These are phyloP conservation scores for Sinella curviseta DNA, from an alignment of 1,140 invertebrate species.

Conservation along the genomic window DNA sequence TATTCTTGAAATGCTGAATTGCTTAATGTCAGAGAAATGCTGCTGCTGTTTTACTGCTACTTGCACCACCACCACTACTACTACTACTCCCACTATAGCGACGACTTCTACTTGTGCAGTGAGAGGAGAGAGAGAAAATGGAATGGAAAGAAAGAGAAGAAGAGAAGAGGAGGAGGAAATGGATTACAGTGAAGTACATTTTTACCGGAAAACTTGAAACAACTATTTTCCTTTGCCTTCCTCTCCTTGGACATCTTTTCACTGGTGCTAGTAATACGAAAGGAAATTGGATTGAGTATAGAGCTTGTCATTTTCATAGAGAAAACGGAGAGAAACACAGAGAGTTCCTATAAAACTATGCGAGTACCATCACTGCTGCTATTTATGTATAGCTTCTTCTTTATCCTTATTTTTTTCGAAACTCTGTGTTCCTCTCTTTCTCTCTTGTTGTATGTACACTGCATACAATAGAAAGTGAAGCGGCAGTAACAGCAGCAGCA, in stretches of 20 bases:
- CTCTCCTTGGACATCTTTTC: conserved; percentile 18
- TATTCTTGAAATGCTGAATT: conserved; percentile 24
- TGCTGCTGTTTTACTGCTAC: neutral
- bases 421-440: neutral
- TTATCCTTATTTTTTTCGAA: no score
- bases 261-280: neutral
- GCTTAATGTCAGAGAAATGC: conserved; percentile 3
- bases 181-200: conserved; percentile 19
- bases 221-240: conserved; percentile 24
- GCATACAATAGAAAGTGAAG: neutral
- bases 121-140: neutral
- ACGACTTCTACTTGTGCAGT: no score
- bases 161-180: conserved; percentile 9
- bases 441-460: neutral
- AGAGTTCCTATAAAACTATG: no score
- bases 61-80: no score
- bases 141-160: neutral
- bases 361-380: no score
- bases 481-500: neutral
- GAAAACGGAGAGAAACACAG: neutral
- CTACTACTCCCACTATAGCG: no score
- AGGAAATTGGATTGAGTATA: conserved; percentile 20
- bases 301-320: conserved; percentile 21
- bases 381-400: no score
- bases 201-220: conserved; percentile 26